Evolutionary conservation across 2,113 vertebrate genomes (phyloP), one percentile per base, ranked within the genome.

Genomic region (Psettodes erumei): DNA sequence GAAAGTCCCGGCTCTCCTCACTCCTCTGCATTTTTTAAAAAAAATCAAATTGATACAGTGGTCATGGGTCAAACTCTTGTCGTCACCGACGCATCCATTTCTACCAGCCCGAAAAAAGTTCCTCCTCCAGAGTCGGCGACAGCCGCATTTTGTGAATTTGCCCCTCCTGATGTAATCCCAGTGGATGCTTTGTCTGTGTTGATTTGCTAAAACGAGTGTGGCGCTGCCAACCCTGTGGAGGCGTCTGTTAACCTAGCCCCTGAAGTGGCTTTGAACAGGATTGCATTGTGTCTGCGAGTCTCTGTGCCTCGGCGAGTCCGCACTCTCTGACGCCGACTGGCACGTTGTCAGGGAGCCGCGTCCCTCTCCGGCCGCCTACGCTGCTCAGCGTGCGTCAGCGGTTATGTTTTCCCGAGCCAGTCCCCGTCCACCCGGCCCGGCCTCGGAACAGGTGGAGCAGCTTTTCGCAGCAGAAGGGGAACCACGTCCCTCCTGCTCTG

Each of bases 231-330:
- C 33, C 42, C 63, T 0, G 19, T 30, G n/a, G 32, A 64, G 51
- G 8, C 9, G 2, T 48, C 48, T 38, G 50, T 40, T 67, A 48
- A 75, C 16, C 43, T 42, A 33, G 48, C 47, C 18, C 23, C 18
- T 56, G 18, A 71, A 72, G 50, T 67, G 16, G 28, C 75, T 62
- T 63, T 74, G 5, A 70, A 45, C 45, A 35, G 53, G 53, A 40
- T 38, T 72, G 13, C 7, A 4, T 23, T 56, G 37, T 37, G 23
- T 63, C 37, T 69, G 21, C n/a, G 35, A 55, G 40, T 35, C 27
- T 56, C 13, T 13, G 15, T 38, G 33, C 48, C 25, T 75, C 35
- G 38, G 70, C n/a, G n/a, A 13, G 10, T 62, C 53, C 62, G 28
- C 45, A 30, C 48, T 47, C 12, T 51, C 23, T 35, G 32, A 37